Evolutionary conservation across 2,113 vertebrate genomes (phyloP).

Genomic region (Cyanoramphus novaezelandiae): DNA sequence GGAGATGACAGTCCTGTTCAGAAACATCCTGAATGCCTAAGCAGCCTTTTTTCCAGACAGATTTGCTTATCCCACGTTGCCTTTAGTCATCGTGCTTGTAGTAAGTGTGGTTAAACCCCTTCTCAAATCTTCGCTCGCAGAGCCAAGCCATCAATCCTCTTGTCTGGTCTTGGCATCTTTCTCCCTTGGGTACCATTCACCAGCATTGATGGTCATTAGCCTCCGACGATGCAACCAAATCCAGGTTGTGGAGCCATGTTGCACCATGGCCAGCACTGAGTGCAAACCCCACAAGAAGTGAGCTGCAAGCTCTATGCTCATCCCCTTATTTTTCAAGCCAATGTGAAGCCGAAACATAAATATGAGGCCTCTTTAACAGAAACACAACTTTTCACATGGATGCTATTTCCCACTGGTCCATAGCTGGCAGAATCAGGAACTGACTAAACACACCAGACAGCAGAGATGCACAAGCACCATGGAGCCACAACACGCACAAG

Average conservation of each 20-base stretch:
- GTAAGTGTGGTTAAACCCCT: too few relatives aligned
- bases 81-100: too few relatives aligned
- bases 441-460: neutral
- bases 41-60: too few relatives aligned
- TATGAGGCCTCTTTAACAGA: neutral
- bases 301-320: neutral
- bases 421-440: neutral
- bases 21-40: too few relatives aligned
- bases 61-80: too few relatives aligned
- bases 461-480: neutral
- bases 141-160: too few relatives aligned
- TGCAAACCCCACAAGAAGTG: neutral
- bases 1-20: too few relatives aligned
- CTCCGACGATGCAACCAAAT: neutral
- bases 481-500: rapidly evolving
- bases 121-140: too few relatives aligned
- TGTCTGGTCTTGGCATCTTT: neutral
- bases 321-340: neutral
- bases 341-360: neutral
- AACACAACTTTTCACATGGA: neutral
- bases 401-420: neutral
- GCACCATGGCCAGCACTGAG: neutral
- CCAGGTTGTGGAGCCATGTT: too few relatives aligned
- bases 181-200: rapidly evolving
- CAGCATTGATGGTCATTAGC: neutral